Base-by-base conservation (phyloP, 2,888 invertebrate species). In the Pristionchus fissidentatus region DNA sequence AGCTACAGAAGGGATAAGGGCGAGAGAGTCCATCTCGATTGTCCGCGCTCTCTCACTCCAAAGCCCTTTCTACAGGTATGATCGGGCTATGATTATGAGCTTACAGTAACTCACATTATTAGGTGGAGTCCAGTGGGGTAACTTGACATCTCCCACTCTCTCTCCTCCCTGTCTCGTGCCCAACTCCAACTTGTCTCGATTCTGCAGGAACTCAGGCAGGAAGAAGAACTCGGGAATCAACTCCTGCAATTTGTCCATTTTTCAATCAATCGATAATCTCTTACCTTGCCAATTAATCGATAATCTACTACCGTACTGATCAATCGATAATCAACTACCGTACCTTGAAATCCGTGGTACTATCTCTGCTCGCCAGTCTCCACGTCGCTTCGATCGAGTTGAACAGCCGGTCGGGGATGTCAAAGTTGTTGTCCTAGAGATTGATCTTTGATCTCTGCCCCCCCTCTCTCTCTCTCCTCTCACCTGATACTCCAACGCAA, bases 201-300 rank as follows among this genome's bases (percentile, higher is more conserved):
- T 92, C 41, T 84, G 80, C 22, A 99, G 94, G 93, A 98, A 97
- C 93, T 99, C 98, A 0, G 98, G 97, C 85, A 98, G 94, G 93
- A 98, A 99, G 94, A 98, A 99, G 93, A 99, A 98, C 93, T 99
- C 99, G 19, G 99, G 99, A 92, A 99, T 98, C 35, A 99, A 94
- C 93, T 99, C 99, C 92, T 85, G 29, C 38, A 62, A 83, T 35
- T 26, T 15, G 32, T 35, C 26, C 3, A 35, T 52, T 4, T 52
- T 0, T 22, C 35, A 4, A 38, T 38, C 38, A 2, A 38, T 13
- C 55, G n/a, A n/a, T n/a, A n/a, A n/a, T n/a, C n/a, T n/a, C n/a
- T n/a, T 26, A n/a, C 8, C 7, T 8, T 60, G 60, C 10, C 10
- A 26, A 26, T 19, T 8, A 60, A 26, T 49, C 60, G 26, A 8